A percentile compares a stretch with the other conserved stretches of the same genome.
Evolutionary conservation across 2,113 vertebrate species (phyloP).

Genomic region (Calidris pugnax): DNA sequence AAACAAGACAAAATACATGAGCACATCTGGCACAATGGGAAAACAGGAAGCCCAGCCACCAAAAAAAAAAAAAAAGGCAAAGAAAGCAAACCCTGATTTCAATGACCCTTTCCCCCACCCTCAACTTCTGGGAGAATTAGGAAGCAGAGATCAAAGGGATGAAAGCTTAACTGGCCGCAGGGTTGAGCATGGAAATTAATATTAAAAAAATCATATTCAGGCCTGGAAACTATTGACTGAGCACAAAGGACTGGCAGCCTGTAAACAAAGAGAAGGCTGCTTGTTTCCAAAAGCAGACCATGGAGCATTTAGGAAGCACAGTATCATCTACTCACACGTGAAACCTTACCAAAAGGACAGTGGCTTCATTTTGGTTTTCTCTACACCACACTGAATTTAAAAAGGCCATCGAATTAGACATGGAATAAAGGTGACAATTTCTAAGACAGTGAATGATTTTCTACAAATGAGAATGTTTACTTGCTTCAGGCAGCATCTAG

Average conservation of each 20-base stretch:
- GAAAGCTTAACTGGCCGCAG: background rate
- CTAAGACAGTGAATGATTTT: background rate
- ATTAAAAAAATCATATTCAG: background rate
- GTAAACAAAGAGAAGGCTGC: background rate
- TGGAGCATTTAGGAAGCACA: rapidly evolving
- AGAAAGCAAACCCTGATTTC: background rate
- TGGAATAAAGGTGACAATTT: background rate
- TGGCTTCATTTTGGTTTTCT: background rate
- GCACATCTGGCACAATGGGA: background rate
- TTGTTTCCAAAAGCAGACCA: background rate
- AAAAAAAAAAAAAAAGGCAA: background rate
- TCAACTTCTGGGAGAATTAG: background rate
- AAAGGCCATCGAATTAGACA: background rate
- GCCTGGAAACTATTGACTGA: background rate
- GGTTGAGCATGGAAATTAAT: background rate
- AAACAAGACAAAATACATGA: background rate
- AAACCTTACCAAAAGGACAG: background rate
- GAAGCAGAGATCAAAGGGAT: background rate
- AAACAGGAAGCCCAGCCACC: slow-evolving; percentile 29
- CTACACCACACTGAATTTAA: background rate
- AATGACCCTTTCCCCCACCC: background rate
- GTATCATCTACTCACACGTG: background rate
- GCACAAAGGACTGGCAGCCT: background rate
- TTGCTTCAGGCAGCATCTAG: background rate
- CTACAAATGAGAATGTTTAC: background rate